phyloP scores from a whole-genome alignment of 2,113 vertebrate genomes.

The Crotalus horridus region DNA sequence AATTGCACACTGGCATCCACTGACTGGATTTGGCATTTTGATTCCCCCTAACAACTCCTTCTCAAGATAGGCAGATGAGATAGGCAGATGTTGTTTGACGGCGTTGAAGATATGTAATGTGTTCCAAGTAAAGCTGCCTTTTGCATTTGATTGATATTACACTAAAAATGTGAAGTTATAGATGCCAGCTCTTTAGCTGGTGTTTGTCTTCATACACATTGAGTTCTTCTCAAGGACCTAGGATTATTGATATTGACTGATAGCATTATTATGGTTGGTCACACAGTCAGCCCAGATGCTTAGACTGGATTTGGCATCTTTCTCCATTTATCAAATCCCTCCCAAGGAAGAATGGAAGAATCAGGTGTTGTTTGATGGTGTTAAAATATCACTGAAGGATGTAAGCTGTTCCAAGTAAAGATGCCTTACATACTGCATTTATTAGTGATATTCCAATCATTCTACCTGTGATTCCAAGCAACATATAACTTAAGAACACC shows the following conservation, averaged over 20 bases:
- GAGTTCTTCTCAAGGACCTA: not conserved
- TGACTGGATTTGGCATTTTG: not conserved
- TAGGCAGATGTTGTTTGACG: not conserved
- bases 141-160: not conserved
- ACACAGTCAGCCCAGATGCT: not conserved
- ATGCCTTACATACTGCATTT: not conserved
- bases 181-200: not conserved
- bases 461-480: not conserved
- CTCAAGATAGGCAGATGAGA: not conserved
- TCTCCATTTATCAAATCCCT: not conserved
- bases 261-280: not conserved
- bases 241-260: not conserved
- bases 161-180: not conserved
- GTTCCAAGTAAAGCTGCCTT: not conserved
- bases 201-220: not conserved
- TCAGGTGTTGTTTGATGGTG: not conserved
- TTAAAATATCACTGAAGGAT: not conserved
- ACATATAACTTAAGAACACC: not conserved
- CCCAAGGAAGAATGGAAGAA: not conserved
- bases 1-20: not conserved
- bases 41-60: not conserved
- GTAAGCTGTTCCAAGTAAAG: not conserved
- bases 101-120: not conserved
- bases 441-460: not conserved
- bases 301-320: not conserved